phyloP scores from a whole-genome alignment of 2,888 invertebrate genomes.

The Rhogogaster chlorosoma region DNA sequence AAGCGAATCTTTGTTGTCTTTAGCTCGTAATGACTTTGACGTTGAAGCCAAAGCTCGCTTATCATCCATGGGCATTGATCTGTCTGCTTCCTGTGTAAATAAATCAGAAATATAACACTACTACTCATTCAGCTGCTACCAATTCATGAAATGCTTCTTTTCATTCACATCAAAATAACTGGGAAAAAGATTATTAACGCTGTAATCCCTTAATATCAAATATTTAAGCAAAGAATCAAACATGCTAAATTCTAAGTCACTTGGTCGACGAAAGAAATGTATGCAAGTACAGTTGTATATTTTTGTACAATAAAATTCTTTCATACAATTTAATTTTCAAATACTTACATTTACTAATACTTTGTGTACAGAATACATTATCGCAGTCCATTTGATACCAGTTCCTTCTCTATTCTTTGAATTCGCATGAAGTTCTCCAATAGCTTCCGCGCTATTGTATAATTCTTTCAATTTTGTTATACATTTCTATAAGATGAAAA shows the following conservation, averaged over 20 bases:
- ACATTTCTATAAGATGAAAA: conserved; percentile 63
- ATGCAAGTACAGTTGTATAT: background rate
- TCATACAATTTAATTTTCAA: background rate
- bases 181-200: background rate
- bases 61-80: conserved; percentile 77
- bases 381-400: conserved; percentile 61
- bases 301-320: background rate
- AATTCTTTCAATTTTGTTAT: conserved; percentile 62
- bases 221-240: background rate
- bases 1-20: conserved; percentile 8
- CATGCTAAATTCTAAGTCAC: background rate
- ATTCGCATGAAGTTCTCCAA: conserved; percentile 64
- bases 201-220: background rate
- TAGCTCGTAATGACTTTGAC: background rate
- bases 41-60: conserved; percentile 78
- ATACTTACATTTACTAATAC: conserved; percentile 63
- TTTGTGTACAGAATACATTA: conserved; percentile 63
- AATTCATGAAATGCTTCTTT: background rate
- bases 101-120: conserved; percentile 35
- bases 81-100: conserved; percentile 79
- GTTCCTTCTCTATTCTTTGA: conserved; percentile 55
- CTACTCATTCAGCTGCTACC: background rate
- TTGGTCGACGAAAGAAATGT: background rate
- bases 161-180: background rate
- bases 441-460: conserved; percentile 59